phyloP scores from a whole-genome alignment of 2,888 invertebrate species.

The Dastarcus helophoroides region DNA sequence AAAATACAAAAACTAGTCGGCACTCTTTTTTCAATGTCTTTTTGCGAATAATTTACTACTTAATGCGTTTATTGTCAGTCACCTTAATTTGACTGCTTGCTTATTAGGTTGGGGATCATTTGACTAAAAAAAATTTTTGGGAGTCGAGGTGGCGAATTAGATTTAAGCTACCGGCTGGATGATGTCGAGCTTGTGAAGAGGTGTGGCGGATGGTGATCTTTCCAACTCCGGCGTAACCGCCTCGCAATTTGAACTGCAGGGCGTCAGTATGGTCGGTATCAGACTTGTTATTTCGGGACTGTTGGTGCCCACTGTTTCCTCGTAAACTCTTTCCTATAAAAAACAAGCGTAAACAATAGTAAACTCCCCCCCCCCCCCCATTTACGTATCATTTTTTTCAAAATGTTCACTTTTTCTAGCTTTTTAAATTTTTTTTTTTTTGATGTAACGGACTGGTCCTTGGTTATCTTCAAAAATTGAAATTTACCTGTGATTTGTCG shows the following conservation, averaged over 20 bases:
- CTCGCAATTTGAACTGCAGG: conserved; percentile 43
- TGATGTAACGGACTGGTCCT: no score
- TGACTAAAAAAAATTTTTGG: neutral
- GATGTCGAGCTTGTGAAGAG: conserved; percentile 47
- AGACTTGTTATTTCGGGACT: conserved; percentile 60
- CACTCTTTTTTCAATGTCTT: conserved; percentile 3
- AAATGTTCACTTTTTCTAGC: no score
- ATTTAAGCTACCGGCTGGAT: conserved; percentile 41
- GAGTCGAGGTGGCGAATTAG: neutral
- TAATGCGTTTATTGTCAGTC: conserved; percentile 31
- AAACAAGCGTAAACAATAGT: neutral
- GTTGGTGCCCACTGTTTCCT: conserved; percentile 38
- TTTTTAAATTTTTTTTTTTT: no score
- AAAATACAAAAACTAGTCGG: conserved; percentile 13
- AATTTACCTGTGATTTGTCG: conserved; percentile 60
- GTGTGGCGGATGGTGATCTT: conserved; percentile 42
- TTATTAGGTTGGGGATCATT: no score
- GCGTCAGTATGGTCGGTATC: conserved; percentile 49
- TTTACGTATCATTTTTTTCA: no score
- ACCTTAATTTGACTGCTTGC: conserved; percentile 35
- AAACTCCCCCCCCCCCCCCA: no score
- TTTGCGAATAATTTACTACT: conserved; percentile 9
- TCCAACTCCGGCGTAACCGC: conserved; percentile 42
- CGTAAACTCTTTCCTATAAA: conserved; percentile 48
- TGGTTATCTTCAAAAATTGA: no score